phyloP scores from a whole-genome alignment of 2,888 invertebrate genomes.

The Machimus atricapillus region DNA sequence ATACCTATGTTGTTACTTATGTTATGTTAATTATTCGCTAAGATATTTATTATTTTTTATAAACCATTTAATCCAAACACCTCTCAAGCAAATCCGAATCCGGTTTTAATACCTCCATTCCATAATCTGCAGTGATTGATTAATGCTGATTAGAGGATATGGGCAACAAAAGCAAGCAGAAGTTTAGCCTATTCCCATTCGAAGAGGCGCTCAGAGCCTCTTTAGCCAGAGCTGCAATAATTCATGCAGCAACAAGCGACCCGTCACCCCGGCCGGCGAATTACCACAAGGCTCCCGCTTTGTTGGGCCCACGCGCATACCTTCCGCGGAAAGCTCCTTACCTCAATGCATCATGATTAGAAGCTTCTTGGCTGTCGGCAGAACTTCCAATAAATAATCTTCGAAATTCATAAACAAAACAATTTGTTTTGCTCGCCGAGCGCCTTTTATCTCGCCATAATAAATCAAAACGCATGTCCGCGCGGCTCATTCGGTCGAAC shows the following conservation, averaged over 20 bases:
- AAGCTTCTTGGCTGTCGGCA: constrained; percentile 11
- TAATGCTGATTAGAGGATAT: background rate
- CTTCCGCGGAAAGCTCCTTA: background rate
- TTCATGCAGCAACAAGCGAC: background rate
- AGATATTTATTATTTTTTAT: background rate
- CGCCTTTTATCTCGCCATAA: background rate
- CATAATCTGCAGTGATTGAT: background rate
- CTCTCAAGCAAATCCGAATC: background rate
- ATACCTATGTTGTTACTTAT: background rate
- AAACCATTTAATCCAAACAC: background rate
- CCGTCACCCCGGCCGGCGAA: background rate
- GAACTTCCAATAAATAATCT: constrained; percentile 16
- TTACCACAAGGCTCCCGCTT: background rate
- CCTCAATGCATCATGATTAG: constrained; percentile 9
- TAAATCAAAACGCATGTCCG: constrained; percentile 34
- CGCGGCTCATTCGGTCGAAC: constrained; percentile 1
- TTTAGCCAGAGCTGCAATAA: background rate
- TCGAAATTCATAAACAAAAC: constrained; percentile 3
- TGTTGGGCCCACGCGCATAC: background rate
- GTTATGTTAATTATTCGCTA: background rate
- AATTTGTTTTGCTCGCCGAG: background rate
- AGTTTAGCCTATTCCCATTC: background rate
- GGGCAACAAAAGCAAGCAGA: background rate
- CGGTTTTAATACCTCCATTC: background rate
- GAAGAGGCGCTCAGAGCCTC: background rate